phyloP scores from a whole-genome alignment of 2,888 invertebrate species.

The Ashinkailepas kermadecensis region DNA sequence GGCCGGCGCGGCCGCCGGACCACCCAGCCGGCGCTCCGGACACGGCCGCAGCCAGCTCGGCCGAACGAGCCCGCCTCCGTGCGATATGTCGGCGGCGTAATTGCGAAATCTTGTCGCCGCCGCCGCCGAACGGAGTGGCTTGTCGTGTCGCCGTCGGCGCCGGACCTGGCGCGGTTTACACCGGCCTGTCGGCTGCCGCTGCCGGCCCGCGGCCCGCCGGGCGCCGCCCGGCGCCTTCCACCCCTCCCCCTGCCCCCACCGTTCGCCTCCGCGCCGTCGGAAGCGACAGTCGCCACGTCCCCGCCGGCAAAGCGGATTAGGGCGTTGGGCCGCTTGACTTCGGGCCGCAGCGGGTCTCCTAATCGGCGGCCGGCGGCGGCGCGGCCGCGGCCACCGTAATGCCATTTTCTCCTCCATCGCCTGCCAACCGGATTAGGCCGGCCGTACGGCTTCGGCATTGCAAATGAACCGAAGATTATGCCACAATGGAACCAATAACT shows the following conservation, averaged over 20 bases:
- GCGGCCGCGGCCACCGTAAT: not conserved
- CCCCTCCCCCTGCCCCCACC: not conserved
- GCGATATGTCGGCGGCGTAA: not conserved
- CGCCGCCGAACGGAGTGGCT: not conserved
- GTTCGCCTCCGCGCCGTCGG: not conserved
- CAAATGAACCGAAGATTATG: constrained; percentile 22
- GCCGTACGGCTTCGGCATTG: constrained; percentile 23
- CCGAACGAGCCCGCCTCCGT: not conserved
- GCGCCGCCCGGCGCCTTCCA: not conserved
- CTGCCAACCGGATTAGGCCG: not conserved
- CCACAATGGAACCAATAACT: constrained; percentile 18
- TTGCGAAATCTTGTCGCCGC: constrained; percentile 4
- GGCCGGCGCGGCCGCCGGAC: not conserved
- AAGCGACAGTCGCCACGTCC: constrained; percentile 23
- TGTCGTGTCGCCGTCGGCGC: not conserved
- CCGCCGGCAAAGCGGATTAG: constrained; percentile 1
- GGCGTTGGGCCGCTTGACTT: constrained; percentile 10
- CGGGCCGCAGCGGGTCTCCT: not conserved
- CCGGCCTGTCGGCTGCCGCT: not conserved
- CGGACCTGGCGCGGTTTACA: not conserved
- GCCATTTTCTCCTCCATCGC: constrained; percentile 22
- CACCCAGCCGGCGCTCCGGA: not conserved
- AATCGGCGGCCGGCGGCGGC: constrained; percentile 8
- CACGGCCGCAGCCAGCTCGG: no score
- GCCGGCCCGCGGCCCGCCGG: not conserved